A percentile compares a stretch with the other conserved stretches of the same genome.
Conservation (phyloP, 2,113 vertebrate species). For the Lepidothrix coronata region DNA sequence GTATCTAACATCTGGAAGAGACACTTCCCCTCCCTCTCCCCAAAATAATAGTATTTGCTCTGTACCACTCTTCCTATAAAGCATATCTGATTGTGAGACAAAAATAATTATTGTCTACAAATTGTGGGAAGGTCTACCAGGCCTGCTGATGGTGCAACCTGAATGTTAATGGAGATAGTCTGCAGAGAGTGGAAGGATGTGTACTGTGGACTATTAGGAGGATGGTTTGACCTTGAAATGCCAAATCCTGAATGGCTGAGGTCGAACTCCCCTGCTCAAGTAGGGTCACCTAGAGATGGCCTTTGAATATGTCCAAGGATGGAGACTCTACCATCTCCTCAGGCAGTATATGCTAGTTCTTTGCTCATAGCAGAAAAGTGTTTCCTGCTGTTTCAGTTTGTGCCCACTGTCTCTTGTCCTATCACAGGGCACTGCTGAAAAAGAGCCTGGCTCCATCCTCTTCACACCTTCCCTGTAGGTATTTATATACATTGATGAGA, state of each 20-base stretch:
- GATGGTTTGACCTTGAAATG: not conserved
- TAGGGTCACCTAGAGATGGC: not conserved
- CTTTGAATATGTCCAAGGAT: not conserved
- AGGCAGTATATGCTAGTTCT: not conserved
- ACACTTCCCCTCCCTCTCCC: accelerated
- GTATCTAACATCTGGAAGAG: not conserved
- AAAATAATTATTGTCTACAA: not conserved
- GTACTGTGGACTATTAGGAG: not conserved
- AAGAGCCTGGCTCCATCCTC: not conserved
- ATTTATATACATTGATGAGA: not conserved
- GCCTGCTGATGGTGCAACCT: not conserved
- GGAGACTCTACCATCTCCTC: not conserved
- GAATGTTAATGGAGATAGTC: not conserved
- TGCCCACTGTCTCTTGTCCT: not conserved
- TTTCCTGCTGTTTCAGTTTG: not conserved
- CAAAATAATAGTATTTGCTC: not conserved
- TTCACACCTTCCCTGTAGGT: not conserved
- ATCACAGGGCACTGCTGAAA: not conserved
- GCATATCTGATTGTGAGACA: not conserved
- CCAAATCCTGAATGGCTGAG: not conserved
- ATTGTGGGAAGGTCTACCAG: not conserved
- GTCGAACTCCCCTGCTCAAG: not conserved
- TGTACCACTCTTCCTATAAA: not conserved
- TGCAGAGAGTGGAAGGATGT: not conserved
- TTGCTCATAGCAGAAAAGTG: not conserved